Conservation (phyloP, 2,888 invertebrate species). For the Zootermopsis nevadensis region DNA sequence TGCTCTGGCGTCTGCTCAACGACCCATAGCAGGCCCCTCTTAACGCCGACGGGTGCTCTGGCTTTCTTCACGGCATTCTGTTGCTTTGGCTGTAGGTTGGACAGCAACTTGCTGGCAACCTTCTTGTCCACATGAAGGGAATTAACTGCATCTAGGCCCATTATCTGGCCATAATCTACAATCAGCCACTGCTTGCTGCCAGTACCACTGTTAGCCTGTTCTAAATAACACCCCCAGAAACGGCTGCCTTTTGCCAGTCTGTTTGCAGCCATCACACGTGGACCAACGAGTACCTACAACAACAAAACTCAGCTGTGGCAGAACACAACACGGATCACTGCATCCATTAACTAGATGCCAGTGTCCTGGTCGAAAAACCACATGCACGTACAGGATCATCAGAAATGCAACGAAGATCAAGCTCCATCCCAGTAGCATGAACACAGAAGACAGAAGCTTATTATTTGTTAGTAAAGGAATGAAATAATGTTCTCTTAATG, state of each 20-base stretch:
- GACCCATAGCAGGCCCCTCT: conserved; percentile 70
- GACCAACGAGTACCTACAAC: conserved; percentile 74
- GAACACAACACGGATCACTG: no score
- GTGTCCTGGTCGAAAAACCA: no score
- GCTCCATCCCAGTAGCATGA: no score
- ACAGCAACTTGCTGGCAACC: conserved; percentile 49
- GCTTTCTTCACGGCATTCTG: neutral
- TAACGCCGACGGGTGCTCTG: neutral
- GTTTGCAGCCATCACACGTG: conserved; percentile 85
- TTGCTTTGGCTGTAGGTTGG: conserved; percentile 54
- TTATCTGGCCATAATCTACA: conserved; percentile 76
- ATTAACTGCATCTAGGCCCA: neutral
- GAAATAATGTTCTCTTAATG: no score
- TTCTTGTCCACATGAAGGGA: neutral
- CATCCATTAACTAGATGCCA: no score
- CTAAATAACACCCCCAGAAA: conserved; percentile 79
- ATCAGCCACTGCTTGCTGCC: conserved; percentile 91
- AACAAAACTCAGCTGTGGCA: no score
- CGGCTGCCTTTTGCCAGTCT: conserved; percentile 78
- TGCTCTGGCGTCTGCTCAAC: conserved; percentile 81
- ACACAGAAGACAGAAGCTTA: no score
- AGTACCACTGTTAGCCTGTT: conserved; percentile 80
- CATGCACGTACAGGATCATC: no score
- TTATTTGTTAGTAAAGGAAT: no score
- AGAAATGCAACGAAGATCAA: no score